These are phyloP conservation scores for Trachelipus rathkii DNA, from an alignment of 1,140 invertebrate species.

Conservation along the genomic window DNA sequence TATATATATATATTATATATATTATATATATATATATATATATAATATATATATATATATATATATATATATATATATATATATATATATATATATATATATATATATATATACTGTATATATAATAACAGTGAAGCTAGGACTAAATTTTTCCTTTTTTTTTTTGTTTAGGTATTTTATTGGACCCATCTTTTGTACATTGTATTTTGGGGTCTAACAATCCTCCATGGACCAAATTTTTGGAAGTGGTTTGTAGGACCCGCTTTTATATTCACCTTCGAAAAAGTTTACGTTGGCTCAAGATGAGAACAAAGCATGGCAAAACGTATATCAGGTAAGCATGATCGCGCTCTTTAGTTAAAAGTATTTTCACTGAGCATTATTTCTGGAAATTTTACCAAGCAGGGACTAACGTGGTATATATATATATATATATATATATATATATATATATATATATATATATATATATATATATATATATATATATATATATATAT, in stretches of 20 bases:
- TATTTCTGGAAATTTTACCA: background rate
- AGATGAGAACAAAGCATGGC: constrained; percentile 52
- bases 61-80: too few relatives aligned
- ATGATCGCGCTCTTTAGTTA: background rate
- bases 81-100: too few relatives aligned
- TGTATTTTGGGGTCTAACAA: constrained; percentile 77
- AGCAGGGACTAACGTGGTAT: too few relatives aligned
- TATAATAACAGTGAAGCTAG: too few relatives aligned
- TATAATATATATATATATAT: too few relatives aligned
- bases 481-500: too few relatives aligned
- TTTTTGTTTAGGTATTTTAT: constrained; percentile 73
- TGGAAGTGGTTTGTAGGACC: constrained; percentile 93
- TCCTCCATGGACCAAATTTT: constrained; percentile 86
- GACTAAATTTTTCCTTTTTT: background rate
- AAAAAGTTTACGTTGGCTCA: constrained; percentile 65
- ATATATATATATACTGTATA: too few relatives aligned
- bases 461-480: too few relatives aligned
- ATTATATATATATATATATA: too few relatives aligned
- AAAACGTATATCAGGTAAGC: constrained; percentile 56
- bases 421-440: too few relatives aligned
- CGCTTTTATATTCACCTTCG: constrained; percentile 71
- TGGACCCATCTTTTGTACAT: constrained; percentile 90
- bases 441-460: too few relatives aligned
- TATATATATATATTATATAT: too few relatives aligned
- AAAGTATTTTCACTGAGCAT: background rate